Percentiles rank a stretch among this genome's conserved stretches.
These are phyloP conservation scores for Agrotis clavis DNA, from an alignment of 2,888 invertebrate species.

Conservation along the genomic window DNA sequence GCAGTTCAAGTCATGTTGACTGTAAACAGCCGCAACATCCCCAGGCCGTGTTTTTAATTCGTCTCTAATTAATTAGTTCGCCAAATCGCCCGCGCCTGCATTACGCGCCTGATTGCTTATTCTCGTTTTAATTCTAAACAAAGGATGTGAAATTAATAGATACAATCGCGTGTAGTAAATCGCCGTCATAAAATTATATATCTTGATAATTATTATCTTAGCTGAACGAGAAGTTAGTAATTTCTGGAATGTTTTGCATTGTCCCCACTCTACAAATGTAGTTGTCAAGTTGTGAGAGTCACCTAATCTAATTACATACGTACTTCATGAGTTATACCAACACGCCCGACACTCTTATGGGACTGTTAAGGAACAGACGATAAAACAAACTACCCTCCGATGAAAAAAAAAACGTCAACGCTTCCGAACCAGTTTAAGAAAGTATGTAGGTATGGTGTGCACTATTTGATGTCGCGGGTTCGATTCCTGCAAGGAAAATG, in stretches of 20 bases:
- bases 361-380: not conserved
- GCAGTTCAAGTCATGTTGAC: slow-evolving; percentile 9
- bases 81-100: not conserved
- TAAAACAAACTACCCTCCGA: not conserved
- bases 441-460: not conserved
- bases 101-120: slow-evolving; percentile 27
- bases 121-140: slow-evolving; percentile 59
- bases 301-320: not conserved
- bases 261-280: no score
- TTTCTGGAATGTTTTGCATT: slow-evolving; percentile 15
- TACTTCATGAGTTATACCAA: slow-evolving; percentile 15
- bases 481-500: no score
- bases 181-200: slow-evolving; percentile 23
- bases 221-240: slow-evolving; percentile 8
- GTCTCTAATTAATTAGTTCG: slow-evolving; percentile 16
- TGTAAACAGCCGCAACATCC: slow-evolving; percentile 4
- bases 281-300: slow-evolving; percentile 3
- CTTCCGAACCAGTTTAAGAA: not conserved
- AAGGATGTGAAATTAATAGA: slow-evolving; percentile 66
- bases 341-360: slow-evolving; percentile 7
- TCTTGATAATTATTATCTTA: slow-evolving; percentile 36
- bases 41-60: slow-evolving; percentile 18
- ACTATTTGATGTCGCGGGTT: not conserved
- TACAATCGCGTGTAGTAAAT: slow-evolving; percentile 59
- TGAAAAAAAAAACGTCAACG: not conserved